phyloP scores from a whole-genome alignment of 2,113 vertebrate species.

The Aphelocoma coerulescens region DNA sequence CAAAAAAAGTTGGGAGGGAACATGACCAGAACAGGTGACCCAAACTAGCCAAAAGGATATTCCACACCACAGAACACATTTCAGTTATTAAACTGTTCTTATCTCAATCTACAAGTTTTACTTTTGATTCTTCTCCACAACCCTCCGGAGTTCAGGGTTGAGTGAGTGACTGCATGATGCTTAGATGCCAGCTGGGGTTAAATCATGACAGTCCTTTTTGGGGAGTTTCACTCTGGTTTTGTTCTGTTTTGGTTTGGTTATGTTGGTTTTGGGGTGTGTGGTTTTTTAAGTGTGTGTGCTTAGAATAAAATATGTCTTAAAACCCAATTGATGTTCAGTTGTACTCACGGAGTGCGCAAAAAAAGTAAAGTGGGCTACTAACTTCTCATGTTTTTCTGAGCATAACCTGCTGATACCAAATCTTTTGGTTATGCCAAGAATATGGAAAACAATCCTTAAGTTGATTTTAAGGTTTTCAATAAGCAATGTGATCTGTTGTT shows the following conservation, averaged over 20 bases:
- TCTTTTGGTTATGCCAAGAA: not conserved
- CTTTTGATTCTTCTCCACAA: not conserved
- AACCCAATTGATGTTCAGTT: not conserved
- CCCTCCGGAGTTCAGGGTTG: accelerated
- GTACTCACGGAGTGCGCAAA: not conserved
- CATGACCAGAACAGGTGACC: not conserved
- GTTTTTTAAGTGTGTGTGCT: not conserved
- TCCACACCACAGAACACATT: not conserved
- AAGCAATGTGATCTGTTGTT: not conserved
- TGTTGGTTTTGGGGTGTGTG: not conserved
- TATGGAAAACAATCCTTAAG: not conserved
- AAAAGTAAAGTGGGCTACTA: not conserved
- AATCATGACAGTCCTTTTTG: not conserved
- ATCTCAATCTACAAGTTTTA: not conserved
- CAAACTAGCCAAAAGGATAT: not conserved
- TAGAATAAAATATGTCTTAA: not conserved
- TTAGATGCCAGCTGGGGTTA: not conserved
- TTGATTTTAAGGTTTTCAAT: not conserved
- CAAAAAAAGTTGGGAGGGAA: not conserved
- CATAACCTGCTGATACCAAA: not conserved
- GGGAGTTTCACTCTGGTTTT: not conserved
- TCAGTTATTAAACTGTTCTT: not conserved
- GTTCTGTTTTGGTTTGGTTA: not conserved
- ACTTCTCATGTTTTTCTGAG: not conserved
- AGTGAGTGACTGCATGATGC: not conserved